Base-by-base conservation (phyloP, 2,113 vertebrate genomes). In the Sorex araneus region DNA sequence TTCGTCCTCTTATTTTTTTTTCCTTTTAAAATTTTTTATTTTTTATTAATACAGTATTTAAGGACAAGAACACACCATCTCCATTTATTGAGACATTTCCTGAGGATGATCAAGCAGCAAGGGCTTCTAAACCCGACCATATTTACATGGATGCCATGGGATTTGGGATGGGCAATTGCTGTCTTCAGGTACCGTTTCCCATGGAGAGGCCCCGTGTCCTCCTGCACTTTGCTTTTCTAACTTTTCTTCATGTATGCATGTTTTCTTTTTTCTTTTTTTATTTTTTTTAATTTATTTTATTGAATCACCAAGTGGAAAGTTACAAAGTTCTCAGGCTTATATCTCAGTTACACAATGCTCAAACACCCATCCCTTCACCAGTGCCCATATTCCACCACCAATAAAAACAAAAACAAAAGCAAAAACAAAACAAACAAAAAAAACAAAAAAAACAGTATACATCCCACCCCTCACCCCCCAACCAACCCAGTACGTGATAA, bases 131-230 rank as follows among this genome's bases (percentile, higher is more conserved):
- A 28, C 98, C 99, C 0, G 98, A 99, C 93, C 99, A 99, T 43
- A 99, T 99, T 95, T 99, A 99, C 95, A 99, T 99, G 99, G 99
- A 99, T 40, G 98, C 99, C 94, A 99, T 99, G 99, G 99, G 99
- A 18, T 99, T 99, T 76, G 99, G 99, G 92, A 99, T 99, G 99
- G 99, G 99, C 91, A 99, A 99, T 97, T 99, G 99, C 92, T 99
- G 99, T 75, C 99, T 99, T 83, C 99, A 99, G 99, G 99, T 99
- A 98, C 91, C 19, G 4, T 12, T 71, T 81, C 75, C 8, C 3
- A 43, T 18, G 15, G 27, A 7, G 69, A 50, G 67, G 43, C 60
- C 54, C 10, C 75, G 8, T 79, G 45, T 23, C 47, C 23, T 89
- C 21, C 63, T 64, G 0, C 0, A 0, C 70, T 96, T 43, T 5